Evolutionary conservation across 1,140 invertebrate species (phyloP), one percentile per base, ranked within the genome.

Genomic region (Papilio aristodemus): DNA sequence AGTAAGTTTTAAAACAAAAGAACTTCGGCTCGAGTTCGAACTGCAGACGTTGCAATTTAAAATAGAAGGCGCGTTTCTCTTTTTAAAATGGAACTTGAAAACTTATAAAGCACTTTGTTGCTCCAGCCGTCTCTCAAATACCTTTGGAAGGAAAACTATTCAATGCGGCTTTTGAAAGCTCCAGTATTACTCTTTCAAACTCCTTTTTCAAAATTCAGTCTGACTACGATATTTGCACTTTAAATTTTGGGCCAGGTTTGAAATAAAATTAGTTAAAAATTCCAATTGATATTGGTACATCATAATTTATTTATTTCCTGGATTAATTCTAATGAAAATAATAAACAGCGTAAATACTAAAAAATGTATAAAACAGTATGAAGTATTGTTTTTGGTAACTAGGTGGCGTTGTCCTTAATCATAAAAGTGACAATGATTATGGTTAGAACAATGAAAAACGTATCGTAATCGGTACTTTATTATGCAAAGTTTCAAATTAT

Each of bases 51-150:
- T 64, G 62, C 62, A 64, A 64, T 64, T 64, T 64, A 64, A 64
- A 64, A 43, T 43, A 39, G 62, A 64, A 64, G 62, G 62, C 59
- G 32, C 32, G 32, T 62, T 62, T 43, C 38, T 43, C 62, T 64
- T 43, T 64, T 64, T 64, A 43, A 62, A 64, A 64, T 43, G 25
- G 62, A 64, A 64, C 62, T 64, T 64, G 10, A 43, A 64, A 64
- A 64, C 62, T 64, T 64, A 64, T 64, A 64, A 41, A 64, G 62
- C 39, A 27, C 62, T 64, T 64, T 64, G 37, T 64, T 64, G 39
- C 62, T 64, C 22, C 38, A 38, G 62, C 59, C 59, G 59, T 62
- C 14, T 62, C n/a, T 62, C 32, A 62, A 62, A 62, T 62, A 37
- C 27, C 59, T 62, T 62, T 37, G 27, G n/a, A 38, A 14, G 32